Percentiles rank a stretch among this genome's conserved stretches.
phyloP scores from a whole-genome alignment of 2,888 invertebrate genomes.

The Magallana nippona region DNA sequence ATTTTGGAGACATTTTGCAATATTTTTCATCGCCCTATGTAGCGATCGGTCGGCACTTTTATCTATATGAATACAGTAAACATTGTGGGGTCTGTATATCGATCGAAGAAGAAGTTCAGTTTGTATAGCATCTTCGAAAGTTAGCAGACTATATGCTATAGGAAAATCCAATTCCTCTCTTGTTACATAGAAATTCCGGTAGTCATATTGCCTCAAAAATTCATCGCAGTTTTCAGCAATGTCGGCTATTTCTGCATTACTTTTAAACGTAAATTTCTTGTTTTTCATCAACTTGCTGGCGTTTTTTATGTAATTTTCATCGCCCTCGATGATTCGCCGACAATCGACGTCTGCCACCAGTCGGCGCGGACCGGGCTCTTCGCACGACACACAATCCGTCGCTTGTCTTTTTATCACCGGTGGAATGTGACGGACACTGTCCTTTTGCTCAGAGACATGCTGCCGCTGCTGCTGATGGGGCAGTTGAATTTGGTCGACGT shows the following conservation, averaged over 20 bases:
- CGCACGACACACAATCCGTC: not conserved
- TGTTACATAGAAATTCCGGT: slow-evolving; percentile 44
- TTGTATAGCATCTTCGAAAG: slow-evolving; percentile 73
- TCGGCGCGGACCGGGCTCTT: slow-evolving; percentile 38
- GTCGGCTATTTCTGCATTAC: slow-evolving; percentile 63
- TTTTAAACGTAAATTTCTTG: slow-evolving; percentile 52
- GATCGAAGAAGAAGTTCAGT: slow-evolving; percentile 71
- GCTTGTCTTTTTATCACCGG: not conserved
- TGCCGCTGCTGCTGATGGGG: not conserved
- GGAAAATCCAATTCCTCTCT: slow-evolving; percentile 70
- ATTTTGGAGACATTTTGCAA: slow-evolving; percentile 75
- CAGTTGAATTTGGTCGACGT: not conserved
- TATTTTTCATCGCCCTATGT: slow-evolving; percentile 60
- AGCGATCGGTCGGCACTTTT: slow-evolving; percentile 60
- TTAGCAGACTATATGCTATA: slow-evolving; percentile 74
- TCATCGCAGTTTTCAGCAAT: slow-evolving; percentile 64
- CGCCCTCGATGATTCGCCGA: slow-evolving; percentile 60
- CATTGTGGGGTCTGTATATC: slow-evolving; percentile 76
- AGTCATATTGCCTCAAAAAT: slow-evolving; percentile 61
- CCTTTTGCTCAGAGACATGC: not conserved
- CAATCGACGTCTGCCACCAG: slow-evolving; percentile 60
- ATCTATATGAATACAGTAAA: slow-evolving; percentile 79
- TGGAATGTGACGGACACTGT: not conserved
- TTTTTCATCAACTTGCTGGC: slow-evolving; percentile 53
- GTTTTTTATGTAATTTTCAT: slow-evolving; percentile 59